Conservation (phyloP, 2,113 vertebrate species). For the Girardinichthys multiradiatus region DNA sequence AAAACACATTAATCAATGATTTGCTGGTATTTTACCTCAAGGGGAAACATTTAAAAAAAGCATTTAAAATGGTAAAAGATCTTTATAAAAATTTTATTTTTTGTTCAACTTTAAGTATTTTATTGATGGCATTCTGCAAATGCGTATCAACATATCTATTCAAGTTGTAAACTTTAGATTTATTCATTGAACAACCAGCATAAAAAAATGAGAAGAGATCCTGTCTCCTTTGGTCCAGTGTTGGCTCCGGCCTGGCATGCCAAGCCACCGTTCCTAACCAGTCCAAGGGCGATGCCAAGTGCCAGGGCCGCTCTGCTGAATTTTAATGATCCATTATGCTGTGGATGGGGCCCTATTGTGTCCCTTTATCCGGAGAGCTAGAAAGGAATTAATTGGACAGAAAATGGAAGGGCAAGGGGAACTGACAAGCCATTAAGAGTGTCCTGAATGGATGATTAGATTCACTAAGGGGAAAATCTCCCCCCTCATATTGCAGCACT, state of each 20-base stretch:
- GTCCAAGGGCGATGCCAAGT: slow-evolving; percentile 84
- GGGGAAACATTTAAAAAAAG: neutral
- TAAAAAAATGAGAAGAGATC: slow-evolving; percentile 50
- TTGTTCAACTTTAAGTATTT: slow-evolving; percentile 4
- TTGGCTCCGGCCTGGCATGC: slow-evolving; percentile 83
- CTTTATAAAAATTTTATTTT: too few species aligned
- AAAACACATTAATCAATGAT: neutral
- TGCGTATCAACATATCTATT: neutral
- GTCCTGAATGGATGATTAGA: slow-evolving; percentile 89
- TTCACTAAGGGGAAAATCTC: slow-evolving; percentile 82
- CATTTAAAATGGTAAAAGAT: too few species aligned
- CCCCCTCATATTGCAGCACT: slow-evolving; percentile 63
- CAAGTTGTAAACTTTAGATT: slow-evolving; percentile 12
- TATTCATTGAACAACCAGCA: slow-evolving; percentile 20
- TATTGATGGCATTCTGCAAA: neutral
- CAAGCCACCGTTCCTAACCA: slow-evolving; percentile 81
- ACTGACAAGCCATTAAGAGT: slow-evolving; percentile 95
- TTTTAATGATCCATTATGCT: slow-evolving; percentile 98
- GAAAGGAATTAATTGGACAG: slow-evolving; percentile 99
- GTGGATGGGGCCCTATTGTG: slow-evolving; percentile 88
- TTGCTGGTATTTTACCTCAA: neutral
- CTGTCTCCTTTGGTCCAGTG: slow-evolving; percentile 64
- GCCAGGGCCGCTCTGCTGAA: slow-evolving; percentile 89
- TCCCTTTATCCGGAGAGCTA: slow-evolving; percentile 95
- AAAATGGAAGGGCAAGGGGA: slow-evolving; percentile 96